A percentile compares a stretch with the other conserved stretches of the same genome.
Evolutionary conservation across 2,888 invertebrate genomes (phyloP).

Genomic region (Drosophila neoperkinsi): DNA sequence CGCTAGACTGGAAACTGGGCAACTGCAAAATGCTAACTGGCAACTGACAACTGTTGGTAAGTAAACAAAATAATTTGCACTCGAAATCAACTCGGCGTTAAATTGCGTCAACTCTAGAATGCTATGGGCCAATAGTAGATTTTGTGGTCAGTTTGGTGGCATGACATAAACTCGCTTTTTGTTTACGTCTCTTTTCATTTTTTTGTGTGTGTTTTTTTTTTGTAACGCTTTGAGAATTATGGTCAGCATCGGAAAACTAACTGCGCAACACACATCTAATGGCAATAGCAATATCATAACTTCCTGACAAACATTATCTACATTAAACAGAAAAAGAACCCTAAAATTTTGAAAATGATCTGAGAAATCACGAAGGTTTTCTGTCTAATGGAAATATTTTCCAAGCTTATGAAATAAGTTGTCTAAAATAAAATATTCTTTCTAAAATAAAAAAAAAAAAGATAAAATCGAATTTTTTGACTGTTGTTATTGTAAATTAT

Average conservation of each 20-base stretch:
- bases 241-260: conserved; percentile 33
- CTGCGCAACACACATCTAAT: conserved; percentile 35
- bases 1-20: conserved; percentile 47
- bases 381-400: background rate
- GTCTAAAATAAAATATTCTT: background rate
- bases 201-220: background rate
- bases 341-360: accelerated
- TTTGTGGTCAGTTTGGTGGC: conserved; percentile 35
- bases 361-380: background rate
- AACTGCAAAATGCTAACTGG: conserved; percentile 15
- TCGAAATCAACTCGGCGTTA: conserved; percentile 65
- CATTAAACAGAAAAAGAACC: background rate
- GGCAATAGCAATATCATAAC: conserved; percentile 34
- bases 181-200: conserved; percentile 3
- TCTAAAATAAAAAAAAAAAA: background rate
- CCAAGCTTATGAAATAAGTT: background rate
- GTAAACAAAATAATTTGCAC: conserved; percentile 70
- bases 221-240: conserved; percentile 32
- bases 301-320: conserved; percentile 21
- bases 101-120: conserved; percentile 67
- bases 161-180: conserved; percentile 53
- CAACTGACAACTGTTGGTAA: conserved; percentile 25
- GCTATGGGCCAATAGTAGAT: conserved; percentile 30
- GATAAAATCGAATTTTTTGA: background rate
- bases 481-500: background rate